phyloP scores from a whole-genome alignment of 2,888 invertebrate species.

The Apamea epomidion region DNA sequence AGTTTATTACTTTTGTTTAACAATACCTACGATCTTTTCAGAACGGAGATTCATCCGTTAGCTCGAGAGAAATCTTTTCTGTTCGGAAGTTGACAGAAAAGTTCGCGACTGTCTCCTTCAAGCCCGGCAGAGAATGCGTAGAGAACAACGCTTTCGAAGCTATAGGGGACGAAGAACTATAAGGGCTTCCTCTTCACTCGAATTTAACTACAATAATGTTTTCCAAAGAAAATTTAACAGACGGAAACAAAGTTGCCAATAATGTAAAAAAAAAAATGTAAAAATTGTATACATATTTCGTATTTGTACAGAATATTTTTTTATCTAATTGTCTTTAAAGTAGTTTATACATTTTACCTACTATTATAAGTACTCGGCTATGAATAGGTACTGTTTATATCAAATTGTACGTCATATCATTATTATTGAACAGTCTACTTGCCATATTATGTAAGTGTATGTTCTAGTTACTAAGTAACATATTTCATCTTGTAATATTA shows the following conservation, averaged over 20 bases:
- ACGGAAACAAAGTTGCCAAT: constrained; percentile 80
- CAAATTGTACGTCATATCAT: constrained; percentile 67
- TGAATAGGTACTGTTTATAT: constrained; percentile 66
- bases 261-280: constrained; percentile 72
- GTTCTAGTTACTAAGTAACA: constrained; percentile 67
- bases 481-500: constrained; percentile 34
- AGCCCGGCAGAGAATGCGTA: constrained; percentile 93
- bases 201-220: constrained; percentile 69
- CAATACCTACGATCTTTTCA: constrained; percentile 73
- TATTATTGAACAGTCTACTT: constrained; percentile 64
- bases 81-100: constrained; percentile 94
- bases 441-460: constrained; percentile 65
- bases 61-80: constrained; percentile 92
- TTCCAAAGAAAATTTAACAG: constrained; percentile 77
- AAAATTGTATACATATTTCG: constrained; percentile 67
- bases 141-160: constrained; percentile 98
- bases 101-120: constrained; percentile 93
- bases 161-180: constrained; percentile 98
- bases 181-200: constrained; percentile 71
- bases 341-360: constrained; percentile 54
- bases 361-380: constrained; percentile 65
- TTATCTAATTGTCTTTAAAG: constrained; percentile 61
- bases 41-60: constrained; percentile 90
- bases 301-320: constrained; percentile 72
- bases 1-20: background rate